Evolutionary conservation across 2,797 vertebrate genomes (phyloP).

Genomic region (Trichosurus vulpecula): DNA sequence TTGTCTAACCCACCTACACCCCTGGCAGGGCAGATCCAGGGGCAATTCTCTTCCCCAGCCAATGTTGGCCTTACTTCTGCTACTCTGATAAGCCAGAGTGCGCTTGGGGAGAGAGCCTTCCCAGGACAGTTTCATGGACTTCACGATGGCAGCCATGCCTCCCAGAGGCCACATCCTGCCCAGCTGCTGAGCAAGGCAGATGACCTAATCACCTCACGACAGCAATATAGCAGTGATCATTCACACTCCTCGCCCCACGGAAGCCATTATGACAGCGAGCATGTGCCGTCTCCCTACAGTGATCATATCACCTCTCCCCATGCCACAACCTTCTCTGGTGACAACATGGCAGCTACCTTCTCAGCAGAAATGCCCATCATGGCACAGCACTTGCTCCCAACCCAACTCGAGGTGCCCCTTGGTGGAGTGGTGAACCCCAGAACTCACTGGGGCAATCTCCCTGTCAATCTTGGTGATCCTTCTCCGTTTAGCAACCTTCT

Average conservation of each 20-base stretch:
- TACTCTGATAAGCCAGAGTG: constrained; percentile 91
- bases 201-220: constrained; percentile 89
- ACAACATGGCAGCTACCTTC: constrained; percentile 89
- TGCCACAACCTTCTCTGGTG: constrained; percentile 87
- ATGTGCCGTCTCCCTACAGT: constrained; percentile 95
- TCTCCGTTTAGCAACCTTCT: constrained; percentile 95
- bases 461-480: constrained; percentile 93
- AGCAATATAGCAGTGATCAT: constrained; percentile 91
- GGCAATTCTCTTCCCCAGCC: constrained; percentile 88
- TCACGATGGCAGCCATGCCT: constrained; percentile 89
- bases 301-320: constrained; percentile 97
- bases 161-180: constrained; percentile 90
- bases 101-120: constrained; percentile 94
- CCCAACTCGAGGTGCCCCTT: constrained; percentile 94
- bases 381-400: constrained; percentile 88
- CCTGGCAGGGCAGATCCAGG: constrained; percentile 90
- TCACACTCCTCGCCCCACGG: constrained; percentile 92
- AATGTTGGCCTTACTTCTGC: constrained; percentile 89
- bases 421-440: constrained; percentile 92
- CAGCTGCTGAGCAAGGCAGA: constrained; percentile 94
- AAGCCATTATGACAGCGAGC: constrained; percentile 97
- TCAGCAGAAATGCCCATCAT: constrained; percentile 94
- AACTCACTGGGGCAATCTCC: constrained; percentile 94
- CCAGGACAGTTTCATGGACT: constrained; percentile 90
- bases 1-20: constrained; percentile 92